Base-by-base conservation (phyloP, 2,888 invertebrate genomes). In the Eutolmus rufibarbis region DNA sequence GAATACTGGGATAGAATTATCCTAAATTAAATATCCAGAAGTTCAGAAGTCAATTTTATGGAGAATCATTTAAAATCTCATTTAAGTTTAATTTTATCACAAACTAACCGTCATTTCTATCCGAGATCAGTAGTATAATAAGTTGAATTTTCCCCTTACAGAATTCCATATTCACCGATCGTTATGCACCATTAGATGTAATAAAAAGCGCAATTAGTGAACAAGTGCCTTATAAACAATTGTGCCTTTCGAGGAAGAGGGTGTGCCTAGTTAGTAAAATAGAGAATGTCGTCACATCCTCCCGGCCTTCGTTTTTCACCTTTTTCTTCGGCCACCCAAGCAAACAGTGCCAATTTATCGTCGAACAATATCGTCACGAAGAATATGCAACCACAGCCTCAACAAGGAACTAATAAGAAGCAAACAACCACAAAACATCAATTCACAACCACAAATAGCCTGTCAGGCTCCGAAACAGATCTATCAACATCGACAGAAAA, bases 401-500 rank as follows among this genome's bases (percentile, higher is more conserved):
- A 88, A 79, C 88, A 88, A 84, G 78, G 66, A 16, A 19, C 66
- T 46, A 87, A 76, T 77, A 86, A 87, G 78, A 51, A 88, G 76
- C 37, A 76, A 87, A 43, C 88, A 87, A 56, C 89, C 81, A 86
- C 87, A 74, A 86, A 86, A 86, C 87, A 87, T 79, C 88, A 88
- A 79, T 87, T 77, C 46, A 87, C 87, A 76, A 87, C 87, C 46
- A 78, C 86, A 19, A 89, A 87, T 74, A 92, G 90, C 87, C 91
- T 96, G 89, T 96, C 97, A 90, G 97, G 97, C 56, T 97, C 97
- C 91, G 97, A 97, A 93, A 97, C 97, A 5, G 97, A 97, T 94
- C 96, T 97, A 87, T 97, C 97, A 16, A 97, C 97, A 78, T 97
- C 97, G 19, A 97, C 96, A 90, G 97, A 98, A 93, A 98, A 97